phyloP scores from a whole-genome alignment of 2,888 invertebrate species.

The Bellardia pandia region DNA sequence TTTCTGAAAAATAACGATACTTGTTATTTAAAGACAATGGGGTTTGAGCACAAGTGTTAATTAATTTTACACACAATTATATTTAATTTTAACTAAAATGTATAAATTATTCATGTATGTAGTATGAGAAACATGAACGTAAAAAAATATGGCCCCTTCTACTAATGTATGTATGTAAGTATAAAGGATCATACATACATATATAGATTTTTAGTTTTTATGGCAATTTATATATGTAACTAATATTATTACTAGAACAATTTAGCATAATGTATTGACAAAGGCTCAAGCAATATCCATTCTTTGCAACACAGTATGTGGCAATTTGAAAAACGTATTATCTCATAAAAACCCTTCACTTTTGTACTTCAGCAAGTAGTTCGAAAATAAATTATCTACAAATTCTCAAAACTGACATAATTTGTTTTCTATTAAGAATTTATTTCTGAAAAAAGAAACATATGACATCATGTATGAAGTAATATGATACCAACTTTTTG shows the following conservation, averaged over 20 bases:
- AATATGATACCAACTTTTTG: conserved; percentile 7
- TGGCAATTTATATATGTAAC: too few species aligned
- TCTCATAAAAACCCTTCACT: neutral
- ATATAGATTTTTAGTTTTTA: too few species aligned
- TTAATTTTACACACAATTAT: conserved; percentile 45
- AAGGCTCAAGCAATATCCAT: neutral
- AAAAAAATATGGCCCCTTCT: neutral
- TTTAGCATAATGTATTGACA: neutral
- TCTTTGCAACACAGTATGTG: neutral
- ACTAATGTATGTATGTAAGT: neutral
- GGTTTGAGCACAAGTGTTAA: conserved; percentile 44
- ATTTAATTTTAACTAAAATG: neutral
- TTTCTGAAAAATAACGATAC: conserved; percentile 14
- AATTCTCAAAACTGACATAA: conserved; percentile 62
- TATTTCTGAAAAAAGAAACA: conserved; percentile 3
- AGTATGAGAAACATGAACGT: neutral
- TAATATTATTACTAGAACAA: too few species aligned
- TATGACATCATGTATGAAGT: conserved; percentile 67
- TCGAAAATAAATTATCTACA: conserved; percentile 14
- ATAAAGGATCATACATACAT: too few species aligned
- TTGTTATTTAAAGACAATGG: conserved; percentile 48
- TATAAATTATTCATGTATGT: conserved; percentile 1
- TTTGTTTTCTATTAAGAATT: conserved; percentile 40
- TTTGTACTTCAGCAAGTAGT: neutral
- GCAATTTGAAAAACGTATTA: neutral